Base-by-base conservation (phyloP, 1,140 invertebrate genomes). In the Microplitis mediator region DNA sequence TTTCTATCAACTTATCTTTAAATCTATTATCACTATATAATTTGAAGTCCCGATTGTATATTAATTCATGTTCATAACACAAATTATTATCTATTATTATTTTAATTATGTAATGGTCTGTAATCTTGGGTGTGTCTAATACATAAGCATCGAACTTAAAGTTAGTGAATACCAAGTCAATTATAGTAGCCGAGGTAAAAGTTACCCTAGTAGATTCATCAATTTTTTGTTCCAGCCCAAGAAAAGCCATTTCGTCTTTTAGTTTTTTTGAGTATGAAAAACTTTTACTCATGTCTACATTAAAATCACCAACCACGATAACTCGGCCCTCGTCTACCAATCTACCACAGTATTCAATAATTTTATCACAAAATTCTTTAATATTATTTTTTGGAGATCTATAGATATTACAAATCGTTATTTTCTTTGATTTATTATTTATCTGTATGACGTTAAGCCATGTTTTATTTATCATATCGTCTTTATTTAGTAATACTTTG, bases 261-360 rank as follows among this genome's bases (percentile, higher is more conserved):
- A 73, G 39, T 52, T 62, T 69, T 11, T 68, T 63, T 32, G 65
- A 3, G 50, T 73, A 73, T 3, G 34, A 23, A 32, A 31, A 0
- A 9, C 13, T 67, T 61, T 56, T 72, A 58, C 0, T 14, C 23
- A 67, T 16, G 51, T 67, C 64, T 4, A 67, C 35, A 60, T 72
- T 67, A 60, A 72, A 72, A 39, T 72, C 71, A 11, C 63, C 63
- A n/a, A 73, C 13, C 31, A 68, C 34, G 9, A 73, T 73, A 13
- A 67, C 35, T 14, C 60, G n/a, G 5, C 65, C 65, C 5, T 45
- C 11, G n/a, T 67, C 72, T 0, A 68, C 14, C 14, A 64, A 3
- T 1, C 69, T 52, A 14, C 69, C 65, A 39, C 51, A 36, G 16
- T 61, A 35, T 36, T 68, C 39, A 3, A 13, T 32, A 16, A 73